Percentiles rank a stretch among this genome's conserved stretches.
These are phyloP conservation scores for Campaea margaritaria DNA, from an alignment of 2,888 invertebrate genomes.

Conservation along the genomic window DNA sequence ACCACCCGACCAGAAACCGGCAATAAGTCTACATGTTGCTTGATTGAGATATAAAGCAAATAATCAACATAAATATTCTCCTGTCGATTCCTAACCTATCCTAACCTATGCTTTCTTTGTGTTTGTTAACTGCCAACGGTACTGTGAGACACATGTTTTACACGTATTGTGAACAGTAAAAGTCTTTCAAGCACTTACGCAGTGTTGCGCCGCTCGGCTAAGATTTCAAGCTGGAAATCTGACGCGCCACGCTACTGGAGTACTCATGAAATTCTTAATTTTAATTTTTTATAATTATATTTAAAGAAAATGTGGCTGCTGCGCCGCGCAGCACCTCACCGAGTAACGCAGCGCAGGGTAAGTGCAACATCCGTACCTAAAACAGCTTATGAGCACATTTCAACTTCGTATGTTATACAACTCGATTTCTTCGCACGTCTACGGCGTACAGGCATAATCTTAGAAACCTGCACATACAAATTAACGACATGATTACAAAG, in stretches of 20 bases:
- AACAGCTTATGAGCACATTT: conserved; percentile 27
- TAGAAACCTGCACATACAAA: conserved; percentile 19
- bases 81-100: too few species aligned
- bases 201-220: conserved; percentile 32
- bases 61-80: too few species aligned
- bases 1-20: too few species aligned
- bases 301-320: conserved; percentile 30
- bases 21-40: too few species aligned
- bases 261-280: conserved; percentile 15
- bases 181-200: conserved; percentile 19
- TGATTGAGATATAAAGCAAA: too few species aligned
- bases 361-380: conserved; percentile 15
- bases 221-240: neutral
- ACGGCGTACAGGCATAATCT: conserved; percentile 1
- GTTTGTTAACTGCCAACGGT: too few species aligned
- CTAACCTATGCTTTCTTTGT: too few species aligned
- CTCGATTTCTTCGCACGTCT: neutral
- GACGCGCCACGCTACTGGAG: conserved; percentile 3
- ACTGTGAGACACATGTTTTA: too few species aligned
- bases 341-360: conserved; percentile 30
- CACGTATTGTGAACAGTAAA: too few species aligned
- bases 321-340: conserved; percentile 29
- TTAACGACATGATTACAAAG: conserved; percentile 8
- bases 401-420: conserved; percentile 10
- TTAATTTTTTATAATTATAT: conserved; percentile 29